These are phyloP conservation scores for Empidonax traillii DNA, from an alignment of 2,113 vertebrate species.

Conservation along the genomic window DNA sequence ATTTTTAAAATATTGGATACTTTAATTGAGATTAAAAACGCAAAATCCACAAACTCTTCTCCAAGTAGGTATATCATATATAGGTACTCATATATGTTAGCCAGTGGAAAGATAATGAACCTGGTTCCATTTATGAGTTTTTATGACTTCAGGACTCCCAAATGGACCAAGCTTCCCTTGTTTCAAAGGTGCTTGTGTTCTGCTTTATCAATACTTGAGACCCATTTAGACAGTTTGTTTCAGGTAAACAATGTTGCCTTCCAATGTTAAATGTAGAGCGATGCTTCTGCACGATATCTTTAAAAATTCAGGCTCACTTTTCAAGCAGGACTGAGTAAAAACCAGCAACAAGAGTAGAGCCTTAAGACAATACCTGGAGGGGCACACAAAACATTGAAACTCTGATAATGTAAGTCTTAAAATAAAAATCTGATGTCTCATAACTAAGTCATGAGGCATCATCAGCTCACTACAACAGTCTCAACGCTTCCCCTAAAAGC, in stretches of 20 bases:
- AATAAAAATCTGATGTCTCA: slow-evolving; percentile 39
- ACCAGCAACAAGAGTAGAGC: neutral
- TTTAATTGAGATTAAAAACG: neutral
- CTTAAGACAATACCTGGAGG: neutral
- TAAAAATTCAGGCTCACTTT: neutral
- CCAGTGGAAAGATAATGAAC: fast-evolving
- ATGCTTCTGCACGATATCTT: fast-evolving
- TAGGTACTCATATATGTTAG: neutral
- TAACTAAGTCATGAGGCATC: slow-evolving; percentile 35
- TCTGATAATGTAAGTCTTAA: neutral
- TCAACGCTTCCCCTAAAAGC: neutral
- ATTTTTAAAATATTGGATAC: neutral
- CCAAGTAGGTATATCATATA: neutral
- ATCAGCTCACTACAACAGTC: neutral
- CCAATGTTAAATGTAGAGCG: neutral
- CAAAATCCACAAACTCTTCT: neutral
- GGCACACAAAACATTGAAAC: neutral
- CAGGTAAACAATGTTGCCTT: neutral
- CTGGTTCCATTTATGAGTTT: neutral
- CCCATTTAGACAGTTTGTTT: neutral
- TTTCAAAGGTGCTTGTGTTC: neutral
- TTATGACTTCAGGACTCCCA: neutral
- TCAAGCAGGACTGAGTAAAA: neutral
- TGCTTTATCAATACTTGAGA: neutral
- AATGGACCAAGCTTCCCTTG: neutral